A percentile compares a stretch with the other conserved stretches of the same genome.
Conservation (phyloP, 2,888 invertebrate genomes). For the Drosophila stalkeri region DNA sequence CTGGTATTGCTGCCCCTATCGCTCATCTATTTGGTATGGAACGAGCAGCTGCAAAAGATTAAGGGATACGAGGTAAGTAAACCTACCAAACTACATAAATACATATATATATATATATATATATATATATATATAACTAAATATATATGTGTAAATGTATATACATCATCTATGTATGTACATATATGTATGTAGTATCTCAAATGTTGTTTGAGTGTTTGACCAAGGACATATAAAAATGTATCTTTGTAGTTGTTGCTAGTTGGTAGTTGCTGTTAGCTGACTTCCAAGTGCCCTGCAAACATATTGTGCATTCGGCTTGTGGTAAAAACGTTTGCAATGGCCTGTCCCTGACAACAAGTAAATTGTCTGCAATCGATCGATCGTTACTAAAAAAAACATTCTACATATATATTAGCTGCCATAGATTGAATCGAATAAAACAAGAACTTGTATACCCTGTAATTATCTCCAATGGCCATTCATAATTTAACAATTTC, state of each 20-base stretch:
- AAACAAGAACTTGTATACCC: neutral
- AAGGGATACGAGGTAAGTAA: conserved; percentile 85
- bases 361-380: conserved; percentile 58
- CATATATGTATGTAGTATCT: conserved; percentile 11
- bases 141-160: neutral
- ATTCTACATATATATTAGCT: neutral
- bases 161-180: conserved; percentile 11
- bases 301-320: conserved; percentile 34
- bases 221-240: conserved; percentile 45
- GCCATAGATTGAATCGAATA: neutral
- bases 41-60: conserved; percentile 85
- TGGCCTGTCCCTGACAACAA: conserved; percentile 47
- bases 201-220: conserved; percentile 21
- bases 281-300: conserved; percentile 53
- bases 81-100: conserved; percentile 20
- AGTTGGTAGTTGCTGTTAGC: conserved; percentile 19
- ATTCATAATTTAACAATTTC: conserved; percentile 3
- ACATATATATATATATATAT: neutral
- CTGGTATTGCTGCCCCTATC: conserved; percentile 84
- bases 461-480: neutral
- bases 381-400: conserved; percentile 23
- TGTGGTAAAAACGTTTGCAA: conserved; percentile 24
- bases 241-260: conserved; percentile 27
- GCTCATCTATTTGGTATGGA: conserved; percentile 84
- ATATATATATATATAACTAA: neutral